Base-by-base conservation (phyloP, 2,113 vertebrate species). In the Fulmarus glacialis region DNA sequence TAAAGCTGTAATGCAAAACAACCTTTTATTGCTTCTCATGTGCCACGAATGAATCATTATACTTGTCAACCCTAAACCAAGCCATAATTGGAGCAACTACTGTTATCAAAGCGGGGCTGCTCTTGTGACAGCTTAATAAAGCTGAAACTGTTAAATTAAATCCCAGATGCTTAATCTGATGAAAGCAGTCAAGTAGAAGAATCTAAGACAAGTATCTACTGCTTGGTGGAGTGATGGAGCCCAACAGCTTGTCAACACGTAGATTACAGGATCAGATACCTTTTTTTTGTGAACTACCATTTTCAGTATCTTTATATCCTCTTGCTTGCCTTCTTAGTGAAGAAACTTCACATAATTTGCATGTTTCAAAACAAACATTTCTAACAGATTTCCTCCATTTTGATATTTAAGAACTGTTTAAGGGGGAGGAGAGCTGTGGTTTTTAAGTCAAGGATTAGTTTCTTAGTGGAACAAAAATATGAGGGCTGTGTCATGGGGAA, bases 91-190 rank as follows among this genome's bases (percentile, higher is more conserved):
- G 98, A 98, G 96, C 97, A 98, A 97, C 98, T 98, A 98, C 43
- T 92, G 98, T 98, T 98, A 98, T 98, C 98, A 97, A 97, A 98
- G 97, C 52, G 82, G 90, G 90, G 89, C 96, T 42, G 90, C 93
- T 98, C 97, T 96, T 97, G 93, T 99, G 98, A 98, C 98, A 98
- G 97, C 94, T 98, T 98, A 99, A 98, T 99, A 99, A 99, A 99
- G 96, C 97, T 97, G 97, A 98, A 98, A 98, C 98, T 98, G 98
- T 98, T 99, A 98, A 98, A 98, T 98, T 98, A 98, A 98, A 98
- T 98, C 98, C 97, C 91, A 97, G 97, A 98, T 98, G 95, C 93
- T 98, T 98, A 97, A 97, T 97, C 97, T 98, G 98, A 98, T 98
- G 96, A 97, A 97, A 95, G 93, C 92, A 96, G 92, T 95, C 94